Base-by-base conservation (phyloP, 2,888 invertebrate species). In the Hipparchia semele region DNA sequence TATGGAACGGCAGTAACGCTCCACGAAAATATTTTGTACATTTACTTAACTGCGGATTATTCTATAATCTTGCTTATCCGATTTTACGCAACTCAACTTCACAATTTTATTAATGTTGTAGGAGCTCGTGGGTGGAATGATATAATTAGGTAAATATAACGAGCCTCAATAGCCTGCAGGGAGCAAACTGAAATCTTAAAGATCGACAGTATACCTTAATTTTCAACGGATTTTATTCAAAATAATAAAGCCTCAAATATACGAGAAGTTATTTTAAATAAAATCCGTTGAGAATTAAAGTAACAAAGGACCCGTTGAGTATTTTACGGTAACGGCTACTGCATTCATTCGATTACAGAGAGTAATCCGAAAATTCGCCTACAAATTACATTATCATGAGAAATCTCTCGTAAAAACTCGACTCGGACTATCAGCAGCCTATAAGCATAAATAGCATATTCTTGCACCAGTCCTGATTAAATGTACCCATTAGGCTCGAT, bases 321-420 rank as follows among this genome's bases (percentile, higher is more conserved):
- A 49, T 56, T 67, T 70, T 56, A 66, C 61, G 2, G 53, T 23
- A 70, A 67, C 3, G 9, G 45, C 68, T 51, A 23, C 46, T 70
- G 70, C 61, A 67, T 70, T 70, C 46, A 70, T 67, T 73, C 67
- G 69, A 67, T 73, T 67, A 67, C 13, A 62, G n/a, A 12, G 54
- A 51, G 49, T 13, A 54, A 33, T 56, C 67, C 62, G 66, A n/a
- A 70, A 70, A 67, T 58, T 64, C 68, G 67, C n/a, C 64, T 39
- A 68, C 65, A 71, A 74, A 74, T 73, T 65, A 68, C 59, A 68
- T 73, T 39, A 65, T 58, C 71, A 73, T 51, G 72, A 72, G 59
- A 74, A 71, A 74, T 74, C 68, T 69, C 68, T 71, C 71, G 68
- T 74, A 74, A 74, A 74, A 72, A 71, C 46, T 71, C 23, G 23